These are phyloP conservation scores for Cyprinodon variegatus DNA, from an alignment of 2,113 vertebrate species.

Conservation along the genomic window DNA sequence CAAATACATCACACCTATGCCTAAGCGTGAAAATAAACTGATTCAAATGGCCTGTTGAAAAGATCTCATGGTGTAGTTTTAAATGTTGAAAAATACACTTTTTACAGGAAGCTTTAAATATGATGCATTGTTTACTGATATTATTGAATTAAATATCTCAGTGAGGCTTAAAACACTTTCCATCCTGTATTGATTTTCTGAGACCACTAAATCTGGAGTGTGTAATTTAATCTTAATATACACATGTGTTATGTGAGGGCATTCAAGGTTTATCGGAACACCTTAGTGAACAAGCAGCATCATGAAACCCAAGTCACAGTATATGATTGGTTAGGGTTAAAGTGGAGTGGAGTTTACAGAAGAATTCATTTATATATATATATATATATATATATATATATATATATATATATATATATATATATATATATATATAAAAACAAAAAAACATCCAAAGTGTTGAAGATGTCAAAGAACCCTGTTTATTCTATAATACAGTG, in stretches of 20 bases:
- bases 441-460: not conserved
- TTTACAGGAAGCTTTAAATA: not conserved
- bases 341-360: not conserved
- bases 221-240: not conserved
- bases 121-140: not conserved
- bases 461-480: too few relatives aligned
- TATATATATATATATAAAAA: not conserved
- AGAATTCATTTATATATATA: not conserved
- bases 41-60: constrained; percentile 10
- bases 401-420: too few relatives aligned
- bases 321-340: not conserved
- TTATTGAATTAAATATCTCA: not conserved
- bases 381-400: too few relatives aligned
- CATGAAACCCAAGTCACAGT: not conserved
- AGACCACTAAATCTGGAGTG: not conserved
- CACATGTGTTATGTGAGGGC: not conserved
- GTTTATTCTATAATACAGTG: too few relatives aligned
- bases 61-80: not conserved
- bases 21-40: constrained; percentile 9
- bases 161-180: not conserved
- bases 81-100: not conserved
- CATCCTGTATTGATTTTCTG: not conserved
- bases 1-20: constrained; percentile 23
- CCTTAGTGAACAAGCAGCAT: not conserved
- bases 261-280: not conserved